Base-by-base conservation (phyloP, 1,140 invertebrate species). In the Maconellicoccus hirsutus region DNA sequence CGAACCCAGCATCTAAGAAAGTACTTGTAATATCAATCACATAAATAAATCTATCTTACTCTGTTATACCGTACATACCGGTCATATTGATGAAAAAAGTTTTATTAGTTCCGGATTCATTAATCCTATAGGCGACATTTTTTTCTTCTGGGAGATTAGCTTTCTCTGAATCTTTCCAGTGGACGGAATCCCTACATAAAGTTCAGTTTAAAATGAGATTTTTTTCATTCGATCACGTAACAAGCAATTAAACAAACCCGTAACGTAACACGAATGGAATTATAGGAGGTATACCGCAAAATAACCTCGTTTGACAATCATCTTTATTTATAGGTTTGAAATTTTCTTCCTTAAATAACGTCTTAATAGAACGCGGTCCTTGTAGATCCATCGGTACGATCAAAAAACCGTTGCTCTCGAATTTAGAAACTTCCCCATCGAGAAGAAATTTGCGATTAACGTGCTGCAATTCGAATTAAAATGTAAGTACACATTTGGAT, bases 151-250 rank as follows among this genome's bases (percentile, higher is more conserved):
- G 61, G 16, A 66, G 19, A 16, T 10, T 25, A 2, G 61, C 22
- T 66, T 66, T 66, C 25, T 66, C 61, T 25, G 61, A 23, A 23
- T 66, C 16, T 66, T 66, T 23, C 61, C 61, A 66, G 19, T 66
- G 19, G 1, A 23, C 10, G 3, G 61, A 66, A 23, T 66, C 25
- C 10, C 61, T 66, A 23, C 21, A 66, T 25, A 10, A 66, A 23
- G 29, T 33, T 33, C 29, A 33, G 29, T 6, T 33, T 33, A 33
- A 3, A 12, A 33, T 12, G 29, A 33, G 29, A n/a, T n/a, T n/a
- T n/a, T n/a, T n/a, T 22, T 61, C 59, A 61, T 38, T 14, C 33
- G 14, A 38, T 38, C 6, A 38, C 33, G 14, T 19, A 61, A 61
- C 7, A 19, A 6, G 59, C 19, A 22, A 22, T 6, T 10, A 8